Conservation (phyloP, 2,113 vertebrate species). For the Sphyrna mokarran region DNA sequence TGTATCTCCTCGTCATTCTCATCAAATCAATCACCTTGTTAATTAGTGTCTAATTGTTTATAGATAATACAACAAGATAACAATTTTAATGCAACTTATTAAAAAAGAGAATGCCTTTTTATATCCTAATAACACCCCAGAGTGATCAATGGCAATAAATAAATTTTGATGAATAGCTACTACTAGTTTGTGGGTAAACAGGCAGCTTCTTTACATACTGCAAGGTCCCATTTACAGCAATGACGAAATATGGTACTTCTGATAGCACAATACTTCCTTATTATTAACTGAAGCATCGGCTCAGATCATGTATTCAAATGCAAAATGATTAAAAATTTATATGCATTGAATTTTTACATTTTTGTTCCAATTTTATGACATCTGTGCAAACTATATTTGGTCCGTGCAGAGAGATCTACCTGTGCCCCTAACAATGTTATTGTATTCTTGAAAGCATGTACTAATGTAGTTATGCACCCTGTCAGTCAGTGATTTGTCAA, state of each 20-base stretch:
- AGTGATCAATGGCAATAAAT: background rate
- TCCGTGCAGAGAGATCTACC: background rate
- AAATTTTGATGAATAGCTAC: background rate
- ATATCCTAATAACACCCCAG: background rate
- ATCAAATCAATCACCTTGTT: too few species aligned
- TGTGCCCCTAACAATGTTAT: background rate
- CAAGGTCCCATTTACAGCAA: background rate
- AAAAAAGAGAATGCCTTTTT: too few species aligned
- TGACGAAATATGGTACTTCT: background rate
- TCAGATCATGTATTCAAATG: background rate
- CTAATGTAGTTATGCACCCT: background rate
- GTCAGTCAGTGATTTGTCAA: background rate
- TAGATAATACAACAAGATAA: too few species aligned
- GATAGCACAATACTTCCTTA: background rate
- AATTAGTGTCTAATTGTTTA: too few species aligned
- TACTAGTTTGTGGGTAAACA: background rate
- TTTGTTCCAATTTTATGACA: background rate
- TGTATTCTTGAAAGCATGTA: background rate
- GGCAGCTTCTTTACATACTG: background rate
- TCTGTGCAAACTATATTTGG: background rate
- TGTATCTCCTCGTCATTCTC: too few species aligned
- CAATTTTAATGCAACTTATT: too few species aligned
- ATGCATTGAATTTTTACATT: background rate
- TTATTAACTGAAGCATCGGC: background rate
- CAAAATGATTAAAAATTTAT: background rate